Evolutionary conservation across 1,140 invertebrate species (phyloP).

Genomic region (Euura saliciscinereae): DNA sequence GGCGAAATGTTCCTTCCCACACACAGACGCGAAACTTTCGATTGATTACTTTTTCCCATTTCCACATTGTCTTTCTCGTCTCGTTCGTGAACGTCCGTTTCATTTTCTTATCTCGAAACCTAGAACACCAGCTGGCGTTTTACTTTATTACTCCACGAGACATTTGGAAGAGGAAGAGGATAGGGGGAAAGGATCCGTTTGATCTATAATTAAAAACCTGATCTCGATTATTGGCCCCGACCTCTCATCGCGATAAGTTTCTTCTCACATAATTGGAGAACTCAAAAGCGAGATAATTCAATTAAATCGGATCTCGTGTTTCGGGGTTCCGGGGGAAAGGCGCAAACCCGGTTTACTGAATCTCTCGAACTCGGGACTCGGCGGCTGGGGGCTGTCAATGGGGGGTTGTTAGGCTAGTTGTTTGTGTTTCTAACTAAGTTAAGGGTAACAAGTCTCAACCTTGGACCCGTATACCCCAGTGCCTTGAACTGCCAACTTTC

Average conservation of each 20-base stretch:
- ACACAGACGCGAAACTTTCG: neutral
- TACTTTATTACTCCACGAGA: too few relatives aligned
- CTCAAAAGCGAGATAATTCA: neutral
- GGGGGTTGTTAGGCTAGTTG: constrained; percentile 33
- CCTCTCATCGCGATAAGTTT: too few relatives aligned
- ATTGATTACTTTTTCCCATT: neutral
- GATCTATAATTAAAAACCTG: too few relatives aligned
- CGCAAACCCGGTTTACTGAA: constrained; percentile 10
- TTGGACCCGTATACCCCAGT: neutral
- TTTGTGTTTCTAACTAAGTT: constrained; percentile 45
- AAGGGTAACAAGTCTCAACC: constrained; percentile 22
- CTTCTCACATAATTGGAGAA: neutral
- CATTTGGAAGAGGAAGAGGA: too few relatives aligned
- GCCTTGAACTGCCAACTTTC: neutral
- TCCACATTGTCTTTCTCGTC: neutral
- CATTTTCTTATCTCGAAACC: too few relatives aligned
- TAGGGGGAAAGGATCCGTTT: too few relatives aligned
- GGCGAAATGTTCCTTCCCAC: neutral
- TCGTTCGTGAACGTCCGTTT: too few relatives aligned
- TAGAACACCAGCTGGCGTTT: too few relatives aligned
- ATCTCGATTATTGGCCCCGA: too few relatives aligned
- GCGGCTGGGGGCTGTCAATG: constrained; percentile 4
- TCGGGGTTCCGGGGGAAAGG: neutral
- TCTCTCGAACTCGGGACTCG: constrained; percentile 6
- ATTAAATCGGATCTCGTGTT: neutral